Conservation (phyloP, 1,140 invertebrate genomes). For the Drosophila takahashii region DNA sequence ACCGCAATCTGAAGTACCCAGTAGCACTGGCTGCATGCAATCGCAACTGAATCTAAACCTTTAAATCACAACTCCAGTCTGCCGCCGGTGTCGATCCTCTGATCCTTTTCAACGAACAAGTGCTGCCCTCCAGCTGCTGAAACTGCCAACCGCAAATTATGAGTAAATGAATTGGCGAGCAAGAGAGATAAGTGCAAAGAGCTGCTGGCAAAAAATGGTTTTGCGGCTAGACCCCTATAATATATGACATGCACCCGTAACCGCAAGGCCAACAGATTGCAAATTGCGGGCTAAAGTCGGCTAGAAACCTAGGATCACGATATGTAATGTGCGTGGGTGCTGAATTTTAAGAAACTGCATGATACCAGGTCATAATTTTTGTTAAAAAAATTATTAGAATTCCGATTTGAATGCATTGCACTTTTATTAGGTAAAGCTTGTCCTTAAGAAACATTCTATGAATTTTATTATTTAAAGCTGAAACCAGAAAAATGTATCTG, state of each 20-base stretch:
- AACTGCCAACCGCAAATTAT: constrained; percentile 70
- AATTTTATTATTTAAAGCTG: too few relatives aligned
- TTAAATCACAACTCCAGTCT: constrained; percentile 56
- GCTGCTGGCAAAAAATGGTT: constrained; percentile 37
- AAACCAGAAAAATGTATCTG: too few relatives aligned
- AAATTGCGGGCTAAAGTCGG: constrained; percentile 48
- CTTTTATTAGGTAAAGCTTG: too few relatives aligned
- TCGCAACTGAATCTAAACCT: constrained; percentile 56
- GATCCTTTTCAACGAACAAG: constrained; percentile 65
- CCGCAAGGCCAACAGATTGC: constrained; percentile 65
- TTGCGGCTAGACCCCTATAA: constrained; percentile 51
- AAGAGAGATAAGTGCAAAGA: constrained; percentile 21
- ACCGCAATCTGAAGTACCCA: constrained; percentile 55
- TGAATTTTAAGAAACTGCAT: not conserved
- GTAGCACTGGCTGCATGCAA: constrained; percentile 63
- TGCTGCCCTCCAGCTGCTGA: constrained; percentile 42
- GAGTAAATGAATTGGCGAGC: constrained; percentile 71
- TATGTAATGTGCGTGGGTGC: constrained; percentile 23
- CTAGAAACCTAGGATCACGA: constrained; percentile 11
- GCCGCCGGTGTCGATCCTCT: constrained; percentile 53
- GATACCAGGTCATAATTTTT: too few relatives aligned
- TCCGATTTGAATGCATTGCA: not conserved
- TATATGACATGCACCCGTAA: constrained; percentile 37
- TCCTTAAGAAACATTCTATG: too few relatives aligned
- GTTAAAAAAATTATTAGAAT: too few relatives aligned